Base-by-base conservation (phyloP, 2,888 invertebrate genomes). In the Mycalesis mineus region DNA sequence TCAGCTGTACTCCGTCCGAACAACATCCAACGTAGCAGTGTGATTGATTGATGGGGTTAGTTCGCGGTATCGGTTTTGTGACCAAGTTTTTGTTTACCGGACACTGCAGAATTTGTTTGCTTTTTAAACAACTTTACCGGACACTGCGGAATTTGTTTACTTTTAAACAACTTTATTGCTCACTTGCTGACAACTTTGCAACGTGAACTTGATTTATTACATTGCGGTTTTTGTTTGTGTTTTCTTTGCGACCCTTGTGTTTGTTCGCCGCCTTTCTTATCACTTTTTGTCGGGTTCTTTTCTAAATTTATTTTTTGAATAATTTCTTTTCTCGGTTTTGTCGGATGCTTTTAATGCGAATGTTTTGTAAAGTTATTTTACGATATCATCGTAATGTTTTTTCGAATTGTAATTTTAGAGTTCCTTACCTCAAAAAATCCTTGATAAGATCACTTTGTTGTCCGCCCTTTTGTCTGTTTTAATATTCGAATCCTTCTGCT, bases 1-100 rank as follows among this genome's bases (percentile, higher is more conserved):
- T 50, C 50, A 49, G 39, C 40, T 33, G 31, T 51, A 41, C 29
- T 31, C 51, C 31, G 51, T 41, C n/a, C 31, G 41, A 51, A 51
- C 33, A 51, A 51, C 40, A 33, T 41, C 41, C 51, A 31, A 17
- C 41, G 41, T 17, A 40, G 41, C 40, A 51, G 29, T 51, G 29
- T 41, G 51, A 51, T 51, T 51, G 51, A 51, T 51, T 51, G 51
- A 51, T 51, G 51, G 41, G n/a, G 51, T 41, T 51, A 50, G 50
- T 50, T 50, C 28, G 17, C 36, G 13, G 49, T 17, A 22, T 17
- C 50, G 40, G 37, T 37, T 50, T 50, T 28, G 50, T 40, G 50
- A 28, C 39, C 28, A 69, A 81, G 66, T 81, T 84, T 82, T 82
- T 82, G 80, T 80, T 78, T 78, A 72, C 72, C 60, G 63, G 51